Base-by-base conservation (phyloP, 2,888 invertebrate genomes). In the Anodontia alba region DNA sequence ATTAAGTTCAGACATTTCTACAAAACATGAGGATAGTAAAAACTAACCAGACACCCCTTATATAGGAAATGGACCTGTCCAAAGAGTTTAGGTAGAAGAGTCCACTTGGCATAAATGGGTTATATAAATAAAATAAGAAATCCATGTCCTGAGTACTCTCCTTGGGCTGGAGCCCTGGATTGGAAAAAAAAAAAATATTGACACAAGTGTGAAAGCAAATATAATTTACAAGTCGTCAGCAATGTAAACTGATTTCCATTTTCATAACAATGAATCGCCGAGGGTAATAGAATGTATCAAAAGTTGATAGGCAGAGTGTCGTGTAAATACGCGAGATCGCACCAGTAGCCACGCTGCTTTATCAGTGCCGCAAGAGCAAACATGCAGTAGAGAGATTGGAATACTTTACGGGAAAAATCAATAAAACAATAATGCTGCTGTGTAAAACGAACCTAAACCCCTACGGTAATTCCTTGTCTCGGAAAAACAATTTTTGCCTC, bases 201-300 rank as follows among this genome's bases (percentile, higher is more conserved):
- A 62, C 62, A 33, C 62, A 23, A 54, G 51, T 0, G 26, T 31
- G 29, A 72, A 72, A 54, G 72, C 72, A 72, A 72, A 72, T 72
- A 72, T 72, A 72, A 72, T 72, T 54, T 72, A 72, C 72, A 54
- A 33, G 54, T 54, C 31, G 51, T 72, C 57, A 31, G 72, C 57
- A 54, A 38, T 54, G 72, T 72, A 72, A 72, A 72, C 72, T 49
- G 72, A 72, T 72, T 72, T 72, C 72, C 54, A 72, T 72, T 72
- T 72, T 72, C 36, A 72, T 72, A 72, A 72, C 72, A 72, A 72
- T 72, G 72, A 72, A 54, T 57, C 33, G 72, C 51, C 54, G 46
- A 26, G 38, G 49, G 36, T 57, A 57, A 72, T 54, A 72, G 51
- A 72, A 72, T 54, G 72, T 72, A 72, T 54, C 72, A 36, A 46